Evolutionary conservation across 1,140 invertebrate species (phyloP).

Genomic region (Apis dorsata): DNA sequence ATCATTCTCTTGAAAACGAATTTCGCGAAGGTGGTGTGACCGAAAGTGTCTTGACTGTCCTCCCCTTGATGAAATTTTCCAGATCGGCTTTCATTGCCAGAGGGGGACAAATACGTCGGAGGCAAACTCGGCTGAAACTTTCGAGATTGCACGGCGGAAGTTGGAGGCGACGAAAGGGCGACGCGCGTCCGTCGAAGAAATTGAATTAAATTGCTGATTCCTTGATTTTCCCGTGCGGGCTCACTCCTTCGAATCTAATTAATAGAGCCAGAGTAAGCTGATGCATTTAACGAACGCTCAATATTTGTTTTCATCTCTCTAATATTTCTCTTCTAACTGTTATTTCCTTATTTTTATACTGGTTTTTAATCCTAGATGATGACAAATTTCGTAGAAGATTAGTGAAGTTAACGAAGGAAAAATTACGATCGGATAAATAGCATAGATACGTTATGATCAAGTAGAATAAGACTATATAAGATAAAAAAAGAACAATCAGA

Average conservation of each 20-base stretch:
- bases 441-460: too few species aligned
- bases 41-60: not conserved
- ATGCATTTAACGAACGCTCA: slow-evolving; percentile 39
- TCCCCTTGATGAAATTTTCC: slow-evolving; percentile 44
- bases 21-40: too few species aligned
- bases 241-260: slow-evolving; percentile 45
- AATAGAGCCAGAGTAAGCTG: slow-evolving; percentile 21
- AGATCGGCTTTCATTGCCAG: slow-evolving; percentile 52
- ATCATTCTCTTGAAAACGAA: not conserved
- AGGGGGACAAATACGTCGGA: slow-evolving; percentile 51
- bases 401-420: too few species aligned
- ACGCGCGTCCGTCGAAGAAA: slow-evolving; percentile 7
- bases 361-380: not conserved
- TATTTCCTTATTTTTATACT: too few species aligned
- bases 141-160: slow-evolving; percentile 41
- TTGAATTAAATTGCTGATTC: slow-evolving; percentile 60
- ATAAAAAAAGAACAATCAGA: too few species aligned
- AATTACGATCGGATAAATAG: too few species aligned
- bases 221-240: slow-evolving; percentile 33
- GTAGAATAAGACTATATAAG: too few species aligned
- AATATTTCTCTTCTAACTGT: too few species aligned
- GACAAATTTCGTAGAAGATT: too few species aligned
- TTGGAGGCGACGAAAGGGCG: not conserved
- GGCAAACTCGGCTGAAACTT: slow-evolving; percentile 52
- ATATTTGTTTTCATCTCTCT: slow-evolving; percentile 40